Conservation (phyloP, 2,888 invertebrate species). For the Pomacea canaliculata region DNA sequence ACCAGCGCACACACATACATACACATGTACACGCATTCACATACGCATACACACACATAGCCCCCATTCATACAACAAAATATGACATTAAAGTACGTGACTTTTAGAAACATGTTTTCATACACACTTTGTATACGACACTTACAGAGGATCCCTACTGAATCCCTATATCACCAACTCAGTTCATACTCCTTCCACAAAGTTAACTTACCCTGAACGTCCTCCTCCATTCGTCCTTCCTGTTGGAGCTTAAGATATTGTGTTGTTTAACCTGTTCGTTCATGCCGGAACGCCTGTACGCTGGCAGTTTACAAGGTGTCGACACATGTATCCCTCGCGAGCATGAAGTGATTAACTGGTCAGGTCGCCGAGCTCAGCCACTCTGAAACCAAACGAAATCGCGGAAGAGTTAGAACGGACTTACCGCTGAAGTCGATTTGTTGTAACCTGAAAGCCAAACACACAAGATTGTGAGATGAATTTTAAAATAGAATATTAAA, state of each 20-base stretch:
- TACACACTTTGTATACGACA: no score
- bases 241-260: no score
- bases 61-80: no score
- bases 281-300: neutral
- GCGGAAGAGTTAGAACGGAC: slow-evolving; percentile 52
- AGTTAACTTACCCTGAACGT: no score
- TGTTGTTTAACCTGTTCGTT: neutral
- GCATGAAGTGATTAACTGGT: neutral
- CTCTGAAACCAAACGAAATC: slow-evolving; percentile 9
- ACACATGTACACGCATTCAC: neutral
- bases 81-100: no score
- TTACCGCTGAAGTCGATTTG: slow-evolving; percentile 75
- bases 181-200: no score
- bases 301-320: neutral
- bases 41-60: neutral
- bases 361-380: neutral
- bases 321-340: neutral
- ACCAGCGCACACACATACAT: neutral
- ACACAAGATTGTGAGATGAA: no score
- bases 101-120: no score
- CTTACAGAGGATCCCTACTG: no score
- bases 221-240: no score
- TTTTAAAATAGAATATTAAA: no score
- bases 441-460: slow-evolving; percentile 9
- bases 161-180: no score